Percentiles rank a stretch among this genome's conserved stretches.
Conservation (phyloP, 2,888 invertebrate species). For the Acanthoscelides obtectus region DNA sequence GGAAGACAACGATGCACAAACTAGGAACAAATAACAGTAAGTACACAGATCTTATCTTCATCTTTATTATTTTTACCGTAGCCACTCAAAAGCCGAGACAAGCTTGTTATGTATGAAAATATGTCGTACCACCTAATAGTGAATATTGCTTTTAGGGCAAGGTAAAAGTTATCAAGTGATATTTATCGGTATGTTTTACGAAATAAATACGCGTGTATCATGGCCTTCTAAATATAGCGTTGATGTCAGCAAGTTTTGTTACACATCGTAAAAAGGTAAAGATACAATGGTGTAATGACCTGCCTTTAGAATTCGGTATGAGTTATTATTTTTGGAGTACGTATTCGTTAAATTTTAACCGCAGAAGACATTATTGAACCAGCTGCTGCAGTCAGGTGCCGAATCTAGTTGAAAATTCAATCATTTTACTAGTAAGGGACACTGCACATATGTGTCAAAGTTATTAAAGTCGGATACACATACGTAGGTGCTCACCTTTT, state of each 20-base stretch:
- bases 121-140: neutral
- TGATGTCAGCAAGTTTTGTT: conserved; percentile 4
- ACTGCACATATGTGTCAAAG: no score
- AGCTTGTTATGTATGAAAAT: neutral
- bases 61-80: neutral
- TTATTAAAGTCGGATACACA: no score
- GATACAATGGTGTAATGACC: neutral
- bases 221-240: conserved; percentile 9
- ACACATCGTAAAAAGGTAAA: neutral
- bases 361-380: no score
- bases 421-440: no score
- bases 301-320: neutral
- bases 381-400: no score
- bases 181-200: neutral
- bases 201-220: neutral
- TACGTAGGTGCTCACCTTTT: no score
- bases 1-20: neutral
- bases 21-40: neutral
- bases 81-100: neutral
- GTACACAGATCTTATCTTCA: neutral
- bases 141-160: neutral
- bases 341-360: no score
- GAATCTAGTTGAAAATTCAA: no score
- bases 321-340: no score
- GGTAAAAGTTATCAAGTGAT: neutral